phyloP scores from a whole-genome alignment of 2,888 invertebrate genomes.

The Rhagonycha lutea region DNA sequence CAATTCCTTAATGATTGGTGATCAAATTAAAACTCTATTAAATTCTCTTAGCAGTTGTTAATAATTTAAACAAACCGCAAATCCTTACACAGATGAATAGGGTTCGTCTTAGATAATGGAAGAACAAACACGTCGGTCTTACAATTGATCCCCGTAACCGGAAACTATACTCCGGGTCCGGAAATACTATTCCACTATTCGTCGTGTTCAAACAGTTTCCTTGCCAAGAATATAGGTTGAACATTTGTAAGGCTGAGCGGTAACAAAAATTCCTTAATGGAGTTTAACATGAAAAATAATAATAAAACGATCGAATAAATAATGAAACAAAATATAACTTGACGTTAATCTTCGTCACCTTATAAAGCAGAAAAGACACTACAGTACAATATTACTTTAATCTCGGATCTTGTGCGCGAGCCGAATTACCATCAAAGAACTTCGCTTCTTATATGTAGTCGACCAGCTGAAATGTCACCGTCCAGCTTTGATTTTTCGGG shows the following conservation, averaged over 20 bases:
- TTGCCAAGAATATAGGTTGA: background rate
- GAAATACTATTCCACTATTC: constrained; percentile 44
- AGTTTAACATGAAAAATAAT: background rate
- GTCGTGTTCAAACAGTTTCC: constrained; percentile 37
- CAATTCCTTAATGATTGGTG: background rate
- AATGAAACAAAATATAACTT: constrained; percentile 26
- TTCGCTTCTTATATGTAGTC: constrained; percentile 40
- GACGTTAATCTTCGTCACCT: constrained; percentile 36
- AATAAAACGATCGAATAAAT: background rate
- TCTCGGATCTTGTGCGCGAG: constrained; percentile 41
- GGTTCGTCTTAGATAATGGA: constrained; percentile 40
- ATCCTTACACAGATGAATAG: background rate
- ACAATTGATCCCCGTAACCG: constrained; percentile 48
- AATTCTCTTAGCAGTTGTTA: background rate
- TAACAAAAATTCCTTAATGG: background rate
- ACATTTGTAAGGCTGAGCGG: background rate
- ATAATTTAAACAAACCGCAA: background rate
- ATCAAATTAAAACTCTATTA: background rate
- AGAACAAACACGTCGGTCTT: constrained; percentile 48
- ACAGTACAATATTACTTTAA: constrained; percentile 50
- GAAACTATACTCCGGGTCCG: constrained; percentile 42
- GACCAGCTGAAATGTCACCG: constrained; percentile 33
- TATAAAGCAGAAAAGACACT: constrained; percentile 42
- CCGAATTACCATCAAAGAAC: constrained; percentile 43
- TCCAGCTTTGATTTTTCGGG: constrained; percentile 35